A percentile compares a stretch with the other conserved stretches of the same genome.
Conservation (phyloP, 2,113 vertebrate genomes). For the Notarius quadriscutis region DNA sequence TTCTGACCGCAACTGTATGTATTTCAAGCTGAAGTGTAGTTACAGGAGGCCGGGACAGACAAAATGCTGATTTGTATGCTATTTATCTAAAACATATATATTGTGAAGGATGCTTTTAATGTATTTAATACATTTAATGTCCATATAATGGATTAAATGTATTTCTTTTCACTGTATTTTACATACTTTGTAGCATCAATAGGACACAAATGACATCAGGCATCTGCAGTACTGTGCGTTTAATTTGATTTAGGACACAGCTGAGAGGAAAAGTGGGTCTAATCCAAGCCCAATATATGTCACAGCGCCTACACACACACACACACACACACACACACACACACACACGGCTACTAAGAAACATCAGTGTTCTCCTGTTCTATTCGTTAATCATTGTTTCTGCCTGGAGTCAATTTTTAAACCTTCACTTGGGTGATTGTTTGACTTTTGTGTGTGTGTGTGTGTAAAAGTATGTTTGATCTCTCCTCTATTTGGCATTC, state of each 20-base stretch:
- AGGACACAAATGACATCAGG: background rate
- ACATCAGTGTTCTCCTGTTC: background rate
- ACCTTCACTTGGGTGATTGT: constrained; percentile 25
- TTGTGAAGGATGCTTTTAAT: background rate
- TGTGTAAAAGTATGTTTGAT: constrained; percentile 14
- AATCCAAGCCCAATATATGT: constrained; percentile 20
- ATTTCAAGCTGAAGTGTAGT: too few species aligned
- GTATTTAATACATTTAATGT: background rate
- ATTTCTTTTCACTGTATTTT: background rate
- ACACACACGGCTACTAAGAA: background rate
- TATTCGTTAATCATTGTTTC: constrained; percentile 44
- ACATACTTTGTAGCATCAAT: background rate
- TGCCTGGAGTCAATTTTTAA: constrained; percentile 9
- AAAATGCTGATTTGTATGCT: background rate
- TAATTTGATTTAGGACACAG: constrained; percentile 24
- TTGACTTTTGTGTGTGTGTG: constrained; percentile 29
- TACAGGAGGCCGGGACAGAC: too few species aligned
- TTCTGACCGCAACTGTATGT: too few species aligned
- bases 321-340: constrained; percentile 6
- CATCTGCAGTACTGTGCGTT: background rate
- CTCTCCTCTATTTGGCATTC: constrained; percentile 5
- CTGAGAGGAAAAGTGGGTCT: background rate
- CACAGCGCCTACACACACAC: background rate
- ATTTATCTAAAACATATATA: background rate
- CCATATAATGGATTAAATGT: background rate